Evolutionary conservation across 1,140 invertebrate genomes (phyloP), one percentile per base, ranked within the genome.

Genomic region (Amyelois transitella): DNA sequence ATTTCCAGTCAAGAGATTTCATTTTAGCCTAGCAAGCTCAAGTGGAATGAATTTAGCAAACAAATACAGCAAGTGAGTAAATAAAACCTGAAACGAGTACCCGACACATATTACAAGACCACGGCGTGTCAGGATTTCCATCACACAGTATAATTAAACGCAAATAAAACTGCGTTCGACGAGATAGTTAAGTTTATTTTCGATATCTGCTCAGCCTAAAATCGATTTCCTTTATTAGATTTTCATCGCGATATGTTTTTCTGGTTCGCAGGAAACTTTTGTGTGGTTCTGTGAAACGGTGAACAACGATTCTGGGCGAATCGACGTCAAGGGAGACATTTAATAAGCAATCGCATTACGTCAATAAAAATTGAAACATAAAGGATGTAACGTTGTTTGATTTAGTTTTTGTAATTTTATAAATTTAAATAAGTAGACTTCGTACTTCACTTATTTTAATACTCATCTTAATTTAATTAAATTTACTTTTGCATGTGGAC

Each of bases 81-180:
- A 38, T 14, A 38, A 12, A n/a, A 38, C 32, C 32, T 38, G 32
- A 38, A 38, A 12, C 32, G 32, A 38, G n/a, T 38, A 38, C 32
- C 8, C n/a, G n/a, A 4, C 1, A 38, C 25, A 32, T 24, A 24
- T 32, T 10, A 32, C 14, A 45, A 45, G 44, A 21, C 8, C 20
- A 12, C 53, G 60, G 20, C 62, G 51, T 55, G 49, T 55, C 55
- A 64, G 63, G 68, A 64, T 69, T 55, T 69, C 75, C 64, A 77
- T 78, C 70, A 80, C 66, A 65, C 65, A 66, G 58, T 77, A 77
- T 81, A 81, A 81, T 81, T 79, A 77, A 81, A 79, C 58, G 75
- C 69, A 81, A 81, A 77, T 75, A 81, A 48, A 75, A 79, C 65
- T 73, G 66, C 50, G 64, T 61, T 69, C 66, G 72, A 71, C 66